Conservation (phyloP, 2,888 invertebrate species). For the Pachydiplax longipennis region DNA sequence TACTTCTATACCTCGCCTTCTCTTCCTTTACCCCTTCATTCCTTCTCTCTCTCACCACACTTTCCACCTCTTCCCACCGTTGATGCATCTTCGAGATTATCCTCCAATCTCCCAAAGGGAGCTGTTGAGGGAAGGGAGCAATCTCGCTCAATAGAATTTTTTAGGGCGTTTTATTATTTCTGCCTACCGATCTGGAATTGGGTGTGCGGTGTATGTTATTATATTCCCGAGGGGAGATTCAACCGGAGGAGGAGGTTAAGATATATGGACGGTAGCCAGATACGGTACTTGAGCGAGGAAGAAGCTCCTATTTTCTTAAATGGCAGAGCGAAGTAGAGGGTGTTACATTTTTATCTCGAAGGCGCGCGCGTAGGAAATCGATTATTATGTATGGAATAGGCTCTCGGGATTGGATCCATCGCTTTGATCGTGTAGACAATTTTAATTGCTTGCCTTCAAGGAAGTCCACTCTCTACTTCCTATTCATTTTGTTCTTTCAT, state of each 20-base stretch:
- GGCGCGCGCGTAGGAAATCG: background rate
- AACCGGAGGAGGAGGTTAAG: background rate
- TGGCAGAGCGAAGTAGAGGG: background rate
- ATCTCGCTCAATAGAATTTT: background rate
- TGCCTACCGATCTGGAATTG: background rate
- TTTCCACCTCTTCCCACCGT: background rate
- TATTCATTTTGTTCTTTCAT: too few relatives aligned
- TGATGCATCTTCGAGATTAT: background rate
- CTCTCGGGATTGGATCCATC: background rate
- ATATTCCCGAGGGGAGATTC: background rate
- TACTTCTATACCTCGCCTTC: background rate
- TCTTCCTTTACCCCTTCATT: background rate
- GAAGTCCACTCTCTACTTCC: background rate
- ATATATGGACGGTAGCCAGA: conserved; percentile 38
- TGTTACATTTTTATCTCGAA: background rate
- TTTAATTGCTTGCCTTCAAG: background rate
- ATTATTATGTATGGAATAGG: background rate
- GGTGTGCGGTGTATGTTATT: background rate
- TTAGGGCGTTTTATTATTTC: background rate
- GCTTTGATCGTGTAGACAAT: background rate
- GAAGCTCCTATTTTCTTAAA: background rate
- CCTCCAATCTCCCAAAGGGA: background rate
- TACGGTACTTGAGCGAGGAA: conserved; percentile 28
- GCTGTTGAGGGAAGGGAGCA: background rate
- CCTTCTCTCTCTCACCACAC: background rate